Evolutionary conservation across 2,797 vertebrate species (phyloP).

Genomic region (Amblyraja radiata): DNA sequence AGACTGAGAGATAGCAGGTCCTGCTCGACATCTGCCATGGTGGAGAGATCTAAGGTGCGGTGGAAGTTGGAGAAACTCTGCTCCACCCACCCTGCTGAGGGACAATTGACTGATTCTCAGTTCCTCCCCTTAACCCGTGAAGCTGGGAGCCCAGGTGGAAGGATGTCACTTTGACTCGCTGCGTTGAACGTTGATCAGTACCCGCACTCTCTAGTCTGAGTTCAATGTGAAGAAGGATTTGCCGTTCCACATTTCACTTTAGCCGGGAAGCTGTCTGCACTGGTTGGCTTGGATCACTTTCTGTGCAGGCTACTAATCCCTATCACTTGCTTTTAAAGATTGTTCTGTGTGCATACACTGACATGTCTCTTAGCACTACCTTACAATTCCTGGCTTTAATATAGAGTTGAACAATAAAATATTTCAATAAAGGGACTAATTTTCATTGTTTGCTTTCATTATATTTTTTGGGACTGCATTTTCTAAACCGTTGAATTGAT

Average conservation of each 20-base stretch:
- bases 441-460: not conserved
- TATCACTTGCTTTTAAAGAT: slow-evolving; percentile 31
- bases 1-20: not conserved
- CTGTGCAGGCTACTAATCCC: not conserved
- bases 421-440: slow-evolving; percentile 29
- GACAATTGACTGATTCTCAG: not conserved
- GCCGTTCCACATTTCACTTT: not conserved
- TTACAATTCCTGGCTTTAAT: slow-evolving; percentile 26
- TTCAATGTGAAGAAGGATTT: not conserved
- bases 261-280: not conserved
- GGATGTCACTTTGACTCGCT: not conserved
- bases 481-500: not conserved
- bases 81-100: not conserved
- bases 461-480: no score
- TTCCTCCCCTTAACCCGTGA: no score
- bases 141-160: not conserved
- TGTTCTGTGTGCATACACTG: slow-evolving; percentile 15
- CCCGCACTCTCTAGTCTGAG: not conserved
- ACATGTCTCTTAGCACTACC: slow-evolving; percentile 31
- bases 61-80: not conserved
- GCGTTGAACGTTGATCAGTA: not conserved
- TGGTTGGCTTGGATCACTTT: not conserved
- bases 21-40: not conserved
- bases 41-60: not conserved
- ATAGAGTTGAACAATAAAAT: slow-evolving; percentile 29